Evolutionary conservation across 1,140 invertebrate species (phyloP).

Genomic region (Wasmannia auropunctata): DNA sequence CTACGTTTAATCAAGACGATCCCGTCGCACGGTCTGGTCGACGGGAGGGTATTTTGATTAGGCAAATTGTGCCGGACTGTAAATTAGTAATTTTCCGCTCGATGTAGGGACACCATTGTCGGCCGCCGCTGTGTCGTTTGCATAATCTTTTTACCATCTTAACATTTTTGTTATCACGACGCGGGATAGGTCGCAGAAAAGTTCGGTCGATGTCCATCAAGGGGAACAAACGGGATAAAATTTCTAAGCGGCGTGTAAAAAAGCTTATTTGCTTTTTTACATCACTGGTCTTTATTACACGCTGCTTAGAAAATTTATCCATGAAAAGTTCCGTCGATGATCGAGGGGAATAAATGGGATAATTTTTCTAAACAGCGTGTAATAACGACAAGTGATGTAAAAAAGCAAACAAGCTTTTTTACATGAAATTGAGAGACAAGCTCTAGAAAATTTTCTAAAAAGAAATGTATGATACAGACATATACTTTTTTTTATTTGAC

Average conservation of each 20-base stretch:
- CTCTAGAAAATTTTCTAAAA: background rate
- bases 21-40: background rate
- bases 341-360: background rate
- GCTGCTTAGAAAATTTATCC: too few relatives aligned
- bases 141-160: constrained; percentile 39
- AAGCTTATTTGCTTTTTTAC: too few relatives aligned
- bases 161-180: constrained; percentile 3
- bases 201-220: background rate
- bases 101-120: background rate
- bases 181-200: background rate
- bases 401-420: background rate
- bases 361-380: background rate
- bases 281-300: too few relatives aligned
- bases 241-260: background rate
- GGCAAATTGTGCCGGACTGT: constrained; percentile 15
- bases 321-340: background rate
- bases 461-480: background rate
- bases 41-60: constrained; percentile 31
- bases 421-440: background rate
- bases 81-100: constrained; percentile 61
- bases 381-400: background rate
- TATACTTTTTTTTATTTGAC: background rate
- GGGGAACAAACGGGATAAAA: background rate
- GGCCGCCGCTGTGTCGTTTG: constrained; percentile 39
- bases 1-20: constrained; percentile 24